Conservation (phyloP, 2,797 vertebrate genomes). For the Benthosema pterotum region DNA sequence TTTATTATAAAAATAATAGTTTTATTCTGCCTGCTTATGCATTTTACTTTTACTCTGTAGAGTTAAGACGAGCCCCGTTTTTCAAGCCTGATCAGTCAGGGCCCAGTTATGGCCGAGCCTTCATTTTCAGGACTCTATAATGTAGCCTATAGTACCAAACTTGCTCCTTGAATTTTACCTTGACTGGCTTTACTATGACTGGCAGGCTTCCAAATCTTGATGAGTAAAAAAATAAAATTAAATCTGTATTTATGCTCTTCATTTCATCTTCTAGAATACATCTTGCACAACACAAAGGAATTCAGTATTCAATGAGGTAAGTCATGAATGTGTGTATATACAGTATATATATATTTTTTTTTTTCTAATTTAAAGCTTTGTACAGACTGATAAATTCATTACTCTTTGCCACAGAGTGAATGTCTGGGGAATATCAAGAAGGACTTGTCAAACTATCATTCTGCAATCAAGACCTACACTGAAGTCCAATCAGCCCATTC, state of each 20-base stretch:
- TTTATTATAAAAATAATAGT: too few species aligned
- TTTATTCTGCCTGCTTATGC: too few species aligned
- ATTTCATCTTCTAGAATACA: slow-evolving; percentile 65
- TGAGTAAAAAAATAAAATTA: neutral
- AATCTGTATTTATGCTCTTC: neutral
- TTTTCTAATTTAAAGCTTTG: neutral
- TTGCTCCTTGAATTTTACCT: too few species aligned
- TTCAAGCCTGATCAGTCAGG: too few species aligned
- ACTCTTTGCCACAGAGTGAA: slow-evolving; percentile 66
- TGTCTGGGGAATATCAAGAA: slow-evolving; percentile 84
- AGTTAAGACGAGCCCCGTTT: too few species aligned
- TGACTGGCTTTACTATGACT: too few species aligned
- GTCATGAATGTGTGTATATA: slow-evolving; percentile 3
- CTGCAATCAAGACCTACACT: slow-evolving; percentile 60
- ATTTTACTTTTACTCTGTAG: too few species aligned
- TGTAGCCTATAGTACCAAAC: too few species aligned
- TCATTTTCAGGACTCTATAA: too few species aligned
- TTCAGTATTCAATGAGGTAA: slow-evolving; percentile 78
- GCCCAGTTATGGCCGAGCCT: too few species aligned
- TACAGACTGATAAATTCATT: neutral
- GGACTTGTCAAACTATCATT: slow-evolving; percentile 79
- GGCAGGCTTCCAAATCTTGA: too few species aligned
- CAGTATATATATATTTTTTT: neutral
- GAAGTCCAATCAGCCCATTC: accelerated
- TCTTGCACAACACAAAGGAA: slow-evolving; percentile 67